phyloP scores from a whole-genome alignment of 2,888 invertebrate genomes.

The Drosophila setosimentum region DNA sequence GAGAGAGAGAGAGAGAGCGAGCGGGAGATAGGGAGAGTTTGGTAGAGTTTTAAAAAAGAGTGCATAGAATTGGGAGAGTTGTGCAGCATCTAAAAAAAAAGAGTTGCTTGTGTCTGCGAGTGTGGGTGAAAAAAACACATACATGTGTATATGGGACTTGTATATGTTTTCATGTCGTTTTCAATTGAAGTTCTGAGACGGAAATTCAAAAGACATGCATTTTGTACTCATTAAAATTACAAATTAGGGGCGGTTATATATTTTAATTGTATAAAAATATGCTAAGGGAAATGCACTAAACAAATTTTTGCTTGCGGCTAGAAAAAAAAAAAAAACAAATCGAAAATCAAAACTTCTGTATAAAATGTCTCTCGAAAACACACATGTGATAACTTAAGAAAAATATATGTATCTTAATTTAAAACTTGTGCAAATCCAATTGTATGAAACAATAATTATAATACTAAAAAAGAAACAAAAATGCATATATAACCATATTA shows the following conservation, averaged over 20 bases:
- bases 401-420: background rate
- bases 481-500: background rate
- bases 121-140: conserved; percentile 21
- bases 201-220: conserved; percentile 10
- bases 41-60: conserved; percentile 46
- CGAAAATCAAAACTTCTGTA: background rate
- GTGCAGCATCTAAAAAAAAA: conserved; percentile 61
- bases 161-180: conserved; percentile 39
- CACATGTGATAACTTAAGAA: background rate
- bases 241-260: background rate
- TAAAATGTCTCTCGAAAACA: background rate
- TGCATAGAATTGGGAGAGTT: conserved; percentile 50
- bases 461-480: background rate
- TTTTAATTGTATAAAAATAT: background rate
- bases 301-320: background rate
- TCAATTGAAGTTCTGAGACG: conserved; percentile 35
- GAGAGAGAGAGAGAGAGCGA: conserved; percentile 22
- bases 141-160: background rate
- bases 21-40: conserved; percentile 30
- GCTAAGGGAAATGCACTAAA: background rate
- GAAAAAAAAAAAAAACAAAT: background rate
- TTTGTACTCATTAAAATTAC: conserved; percentile 8
- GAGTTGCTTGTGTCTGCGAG: conserved; percentile 14
- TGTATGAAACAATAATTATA: background rate
- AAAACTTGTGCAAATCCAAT: background rate